Evolutionary conservation across 2,888 invertebrate species (phyloP).

Genomic region (Mesochorus sp.): DNA sequence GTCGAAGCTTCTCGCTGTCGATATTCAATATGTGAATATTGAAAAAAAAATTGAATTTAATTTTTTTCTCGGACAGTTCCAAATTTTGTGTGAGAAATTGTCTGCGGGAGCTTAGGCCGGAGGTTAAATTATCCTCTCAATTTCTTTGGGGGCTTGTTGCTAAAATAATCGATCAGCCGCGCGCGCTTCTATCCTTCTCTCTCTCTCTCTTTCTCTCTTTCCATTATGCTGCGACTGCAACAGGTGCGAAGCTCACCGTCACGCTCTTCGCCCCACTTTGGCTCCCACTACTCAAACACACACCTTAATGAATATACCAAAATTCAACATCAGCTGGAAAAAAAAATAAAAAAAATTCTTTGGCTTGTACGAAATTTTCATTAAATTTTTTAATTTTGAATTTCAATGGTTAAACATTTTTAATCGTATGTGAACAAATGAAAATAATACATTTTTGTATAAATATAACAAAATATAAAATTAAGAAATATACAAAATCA

Average conservation of each 20-base stretch:
- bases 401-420: no score
- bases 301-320: background rate
- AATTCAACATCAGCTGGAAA: background rate
- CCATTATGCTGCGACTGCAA: slow-evolving; percentile 36
- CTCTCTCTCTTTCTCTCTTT: background rate
- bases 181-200: slow-evolving; percentile 23
- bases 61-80: no score
- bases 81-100: background rate
- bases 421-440: no score
- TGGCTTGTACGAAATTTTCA: background rate
- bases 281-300: slow-evolving; percentile 13
- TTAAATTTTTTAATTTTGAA: no score
- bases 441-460: background rate
- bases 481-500: background rate
- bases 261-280: slow-evolving; percentile 34
- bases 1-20: background rate
- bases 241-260: slow-evolving; percentile 50
- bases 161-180: slow-evolving; percentile 77
- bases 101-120: background rate
- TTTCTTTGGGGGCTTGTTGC: slow-evolving; percentile 76
- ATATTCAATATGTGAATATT: slow-evolving; percentile 1
- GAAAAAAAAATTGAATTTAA: no score
- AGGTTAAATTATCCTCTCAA: slow-evolving; percentile 71
- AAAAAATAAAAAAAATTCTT: background rate
- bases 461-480: background rate